Conservation (phyloP, 2,797 vertebrate species). For the Cyprinodon diabolis region DNA sequence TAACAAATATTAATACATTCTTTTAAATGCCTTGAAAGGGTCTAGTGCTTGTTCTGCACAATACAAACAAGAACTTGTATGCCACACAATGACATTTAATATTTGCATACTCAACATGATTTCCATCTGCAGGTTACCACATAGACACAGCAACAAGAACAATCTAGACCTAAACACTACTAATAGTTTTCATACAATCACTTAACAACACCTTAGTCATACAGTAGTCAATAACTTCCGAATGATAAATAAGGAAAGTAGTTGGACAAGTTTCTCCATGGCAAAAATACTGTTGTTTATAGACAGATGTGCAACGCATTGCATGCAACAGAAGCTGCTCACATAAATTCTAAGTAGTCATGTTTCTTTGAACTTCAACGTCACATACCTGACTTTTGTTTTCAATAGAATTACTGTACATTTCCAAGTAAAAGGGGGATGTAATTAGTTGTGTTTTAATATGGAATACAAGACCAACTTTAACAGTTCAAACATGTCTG, state of each 20-base stretch:
- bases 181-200: conserved; percentile 26
- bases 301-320: conserved; percentile 16
- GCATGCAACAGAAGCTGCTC: conserved; percentile 28
- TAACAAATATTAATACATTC: conserved; percentile 42
- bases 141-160: background rate
- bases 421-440: background rate
- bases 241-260: conserved; percentile 35
- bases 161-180: conserved; percentile 26
- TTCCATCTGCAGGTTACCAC: background rate
- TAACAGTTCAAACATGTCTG: too few relatives aligned
- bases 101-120: conserved; percentile 3
- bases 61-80: background rate
- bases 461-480: too few relatives aligned
- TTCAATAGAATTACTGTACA: background rate
- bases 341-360: conserved; percentile 31
- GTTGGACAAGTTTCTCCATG: conserved; percentile 54
- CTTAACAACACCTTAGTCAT: conserved; percentile 27
- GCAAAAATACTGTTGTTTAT: conserved; percentile 24
- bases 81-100: background rate
- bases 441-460: too few relatives aligned
- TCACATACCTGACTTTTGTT: background rate
- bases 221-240: conserved; percentile 23
- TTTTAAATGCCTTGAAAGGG: conserved; percentile 37
- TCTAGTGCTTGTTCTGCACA: conserved; percentile 12
- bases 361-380: conserved; percentile 11